Percentiles rank a stretch among this genome's conserved stretches.
phyloP scores from a whole-genome alignment of 2,113 vertebrate genomes.

The Gobius niger region DNA sequence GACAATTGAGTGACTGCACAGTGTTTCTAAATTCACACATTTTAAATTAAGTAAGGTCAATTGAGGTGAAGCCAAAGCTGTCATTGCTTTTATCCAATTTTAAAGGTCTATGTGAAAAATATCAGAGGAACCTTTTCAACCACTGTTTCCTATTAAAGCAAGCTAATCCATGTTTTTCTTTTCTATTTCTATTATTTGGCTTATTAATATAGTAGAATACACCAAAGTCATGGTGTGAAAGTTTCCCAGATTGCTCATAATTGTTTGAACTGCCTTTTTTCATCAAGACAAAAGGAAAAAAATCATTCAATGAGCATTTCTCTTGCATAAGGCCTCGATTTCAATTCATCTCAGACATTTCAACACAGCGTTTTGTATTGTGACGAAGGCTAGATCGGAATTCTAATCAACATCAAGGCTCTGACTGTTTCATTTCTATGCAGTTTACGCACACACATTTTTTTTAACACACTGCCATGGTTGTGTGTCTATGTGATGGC shows the following conservation, averaged over 20 bases:
- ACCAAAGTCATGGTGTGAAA: constrained; percentile 46
- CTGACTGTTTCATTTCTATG: constrained; percentile 35
- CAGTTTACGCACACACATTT: constrained; percentile 22
- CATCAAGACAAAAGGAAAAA: constrained; percentile 52
- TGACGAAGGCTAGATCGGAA: constrained; percentile 44
- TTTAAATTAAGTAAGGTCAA: not conserved
- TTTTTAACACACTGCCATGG: not conserved
- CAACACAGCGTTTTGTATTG: constrained; percentile 35
- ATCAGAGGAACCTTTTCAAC: not conserved
- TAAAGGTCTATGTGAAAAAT: not conserved
- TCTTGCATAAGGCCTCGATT: constrained; percentile 52
- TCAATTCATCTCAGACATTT: constrained; percentile 57
- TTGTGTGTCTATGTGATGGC: constrained; percentile 35
- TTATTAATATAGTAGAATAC: constrained; percentile 35
- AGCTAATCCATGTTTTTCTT: constrained; percentile 18
- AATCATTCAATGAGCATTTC: constrained; percentile 59
- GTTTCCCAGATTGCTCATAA: constrained; percentile 43
- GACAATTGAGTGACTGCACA: too few species aligned
- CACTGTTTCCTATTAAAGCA: constrained; percentile 22
- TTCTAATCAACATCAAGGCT: constrained; percentile 50
- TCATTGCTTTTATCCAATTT: constrained; percentile 10
- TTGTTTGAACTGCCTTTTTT: constrained; percentile 52
- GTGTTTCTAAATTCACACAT: not conserved
- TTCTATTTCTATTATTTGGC: constrained; percentile 27
- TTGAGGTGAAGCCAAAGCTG: constrained; percentile 10